Conservation (phyloP, 2,113 vertebrate genomes). For the Maccullochella peelii region DNA sequence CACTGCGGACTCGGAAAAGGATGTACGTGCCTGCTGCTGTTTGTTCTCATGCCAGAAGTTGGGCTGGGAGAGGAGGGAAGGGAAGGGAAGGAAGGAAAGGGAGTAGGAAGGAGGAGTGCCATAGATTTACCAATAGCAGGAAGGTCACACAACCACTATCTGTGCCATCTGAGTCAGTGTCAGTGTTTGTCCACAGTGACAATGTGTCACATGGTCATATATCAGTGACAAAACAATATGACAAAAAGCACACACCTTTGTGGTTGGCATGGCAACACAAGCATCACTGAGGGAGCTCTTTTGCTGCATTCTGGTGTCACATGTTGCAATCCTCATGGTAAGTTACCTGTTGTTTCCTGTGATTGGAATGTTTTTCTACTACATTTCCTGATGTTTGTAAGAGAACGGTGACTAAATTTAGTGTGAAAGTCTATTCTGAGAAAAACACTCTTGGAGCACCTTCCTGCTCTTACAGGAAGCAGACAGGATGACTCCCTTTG, state of each 20-base stretch:
- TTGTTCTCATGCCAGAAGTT: slow-evolving; percentile 73
- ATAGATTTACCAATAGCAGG: slow-evolving; percentile 67
- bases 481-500: slow-evolving; percentile 85
- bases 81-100: slow-evolving; percentile 65
- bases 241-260: not conserved
- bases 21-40: slow-evolving; percentile 63
- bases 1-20: slow-evolving; percentile 42
- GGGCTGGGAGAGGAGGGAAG: slow-evolving; percentile 44
- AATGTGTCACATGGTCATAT: slow-evolving; percentile 28
- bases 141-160: slow-evolving; percentile 72
- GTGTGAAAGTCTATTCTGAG: slow-evolving; percentile 75
- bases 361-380: slow-evolving; percentile 55
- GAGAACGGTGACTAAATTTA: slow-evolving; percentile 74
- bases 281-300: not conserved
- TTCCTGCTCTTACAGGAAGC: slow-evolving; percentile 87
- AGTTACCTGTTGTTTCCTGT: slow-evolving; percentile 64
- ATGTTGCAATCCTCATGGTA: not conserved
- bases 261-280: slow-evolving; percentile 7
- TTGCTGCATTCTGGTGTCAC: slow-evolving; percentile 6
- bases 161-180: slow-evolving; percentile 67
- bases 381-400: slow-evolving; percentile 74
- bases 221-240: slow-evolving; percentile 9
- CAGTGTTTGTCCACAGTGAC: slow-evolving; percentile 47
- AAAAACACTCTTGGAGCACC: slow-evolving; percentile 70
- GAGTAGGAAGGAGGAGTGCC: slow-evolving; percentile 70